Base-by-base conservation (phyloP, 2,888 invertebrate species). In the Chorisops tibialis region DNA sequence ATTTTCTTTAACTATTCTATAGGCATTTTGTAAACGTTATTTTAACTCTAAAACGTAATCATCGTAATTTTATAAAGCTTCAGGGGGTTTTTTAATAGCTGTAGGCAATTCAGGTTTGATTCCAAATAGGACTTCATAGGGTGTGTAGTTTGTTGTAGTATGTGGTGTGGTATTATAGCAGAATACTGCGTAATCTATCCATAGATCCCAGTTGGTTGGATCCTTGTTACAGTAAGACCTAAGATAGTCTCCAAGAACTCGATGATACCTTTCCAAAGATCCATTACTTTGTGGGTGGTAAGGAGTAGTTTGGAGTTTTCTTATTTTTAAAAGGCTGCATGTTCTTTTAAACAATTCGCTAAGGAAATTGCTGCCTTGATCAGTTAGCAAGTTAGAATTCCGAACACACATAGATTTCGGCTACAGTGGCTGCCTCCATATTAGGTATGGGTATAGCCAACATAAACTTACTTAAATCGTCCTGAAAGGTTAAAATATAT, bases 361-460 rank as follows among this genome's bases (percentile, higher is more conserved):
- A 38, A 22, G 39, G 54, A 41, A 56, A 22, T 43, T 43, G 4
- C 35, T n/a, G 3, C 51, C 51, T 38, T 51, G 51, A 14, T 51
- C 51, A 38, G 30, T 35, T 11, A 35, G 2, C 11, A n/a, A n/a
- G n/a, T 35, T 38, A 16, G 14, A 3, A 5, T 16, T 37, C 14
- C 35, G 51, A 7, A 14, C n/a, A 12, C 51, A 45, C 18, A 3
- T 45, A 47, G 16, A 21, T 35, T 43, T 14, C 43, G 3, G 43
- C 45, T 58, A 54, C 21, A 2, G 43, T 58, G 4, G 19, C 5
- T 9, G 58, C 58, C 24, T 58, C 43, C 37, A 37, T 37, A 37
- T 37, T 11, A 69, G 89, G 91, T 75, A 81, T 91, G 4, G 24
- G 4, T 24, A 24, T 4, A 7, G 24, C 24, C 7, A 5, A 5